Evolutionary conservation across 2,888 invertebrate genomes (phyloP).

Genomic region (Hypselothyrea guttata): DNA sequence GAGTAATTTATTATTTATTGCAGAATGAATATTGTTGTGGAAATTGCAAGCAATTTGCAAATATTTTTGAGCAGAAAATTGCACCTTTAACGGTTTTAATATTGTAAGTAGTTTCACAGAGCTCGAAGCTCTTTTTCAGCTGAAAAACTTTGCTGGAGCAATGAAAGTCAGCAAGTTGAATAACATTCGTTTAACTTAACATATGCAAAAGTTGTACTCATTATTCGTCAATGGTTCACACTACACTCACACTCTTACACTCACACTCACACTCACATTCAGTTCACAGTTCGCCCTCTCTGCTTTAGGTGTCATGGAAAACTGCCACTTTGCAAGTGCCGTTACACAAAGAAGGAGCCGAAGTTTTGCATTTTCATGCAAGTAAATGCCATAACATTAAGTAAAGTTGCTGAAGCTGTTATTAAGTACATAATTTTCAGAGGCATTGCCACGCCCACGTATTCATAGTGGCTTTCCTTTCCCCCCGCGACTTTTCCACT

Average conservation of each 20-base stretch:
- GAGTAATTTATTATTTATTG: too few relatives aligned
- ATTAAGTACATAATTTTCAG: slow-evolving; percentile 71
- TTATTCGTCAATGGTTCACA: slow-evolving; percentile 35
- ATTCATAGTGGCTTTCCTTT: slow-evolving; percentile 2
- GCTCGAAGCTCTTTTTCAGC: slow-evolving; percentile 1
- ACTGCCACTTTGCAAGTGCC: slow-evolving; percentile 57
- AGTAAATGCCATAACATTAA: slow-evolving; percentile 69
- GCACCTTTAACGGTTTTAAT: not conserved
- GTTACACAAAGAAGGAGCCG: slow-evolving; percentile 48
- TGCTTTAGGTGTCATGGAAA: slow-evolving; percentile 21
- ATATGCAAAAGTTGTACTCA: slow-evolving; percentile 30
- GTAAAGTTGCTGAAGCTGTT: slow-evolving; percentile 74
- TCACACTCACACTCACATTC: not conserved
- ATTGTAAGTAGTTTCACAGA: slow-evolving; percentile 6
- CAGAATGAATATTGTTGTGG: too few relatives aligned
- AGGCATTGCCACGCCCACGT: slow-evolving; percentile 33
- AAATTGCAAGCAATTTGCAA: too few relatives aligned
- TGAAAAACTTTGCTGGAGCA: slow-evolving; percentile 4
- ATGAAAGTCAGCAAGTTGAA: slow-evolving; percentile 36
- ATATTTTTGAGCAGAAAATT: too few relatives aligned
- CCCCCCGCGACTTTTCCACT: not conserved
- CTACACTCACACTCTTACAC: slow-evolving; percentile 17
- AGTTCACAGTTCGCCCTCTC: slow-evolving; percentile 2
- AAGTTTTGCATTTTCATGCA: slow-evolving; percentile 67
- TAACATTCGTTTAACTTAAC: slow-evolving; percentile 42